A percentile compares a stretch with the other conserved stretches of the same genome.
These are phyloP conservation scores for Andricus quercusramuli DNA, from an alignment of 2,888 invertebrate genomes.

Conservation along the genomic window DNA sequence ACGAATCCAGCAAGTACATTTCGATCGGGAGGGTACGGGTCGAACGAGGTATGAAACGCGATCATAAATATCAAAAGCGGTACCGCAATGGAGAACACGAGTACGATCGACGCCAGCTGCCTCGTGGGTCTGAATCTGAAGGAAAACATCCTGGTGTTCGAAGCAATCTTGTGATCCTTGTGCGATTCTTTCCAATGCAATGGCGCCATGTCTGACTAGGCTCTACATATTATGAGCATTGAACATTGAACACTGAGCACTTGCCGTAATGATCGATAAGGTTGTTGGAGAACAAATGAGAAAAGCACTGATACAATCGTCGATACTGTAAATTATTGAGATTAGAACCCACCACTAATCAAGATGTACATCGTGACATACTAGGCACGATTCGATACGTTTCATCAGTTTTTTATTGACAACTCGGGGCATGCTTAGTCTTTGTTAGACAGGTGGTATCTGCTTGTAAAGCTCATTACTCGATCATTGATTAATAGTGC, in stretches of 20 bases:
- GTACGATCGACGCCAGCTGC: slow-evolving; percentile 43
- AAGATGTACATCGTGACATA: neutral
- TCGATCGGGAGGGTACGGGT: slow-evolving; percentile 38
- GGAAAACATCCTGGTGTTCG: slow-evolving; percentile 48
- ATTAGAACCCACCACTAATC: slow-evolving; percentile 43
- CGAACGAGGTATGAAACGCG: slow-evolving; percentile 31
- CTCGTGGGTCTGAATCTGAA: slow-evolving; percentile 41
- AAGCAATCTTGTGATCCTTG: slow-evolving; percentile 45
- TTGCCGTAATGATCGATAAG: slow-evolving; percentile 50
- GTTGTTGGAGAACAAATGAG: slow-evolving; percentile 50
- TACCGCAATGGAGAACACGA: slow-evolving; percentile 17
- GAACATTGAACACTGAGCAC: slow-evolving; percentile 3
- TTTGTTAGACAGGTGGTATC: neutral
- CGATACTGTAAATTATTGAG: slow-evolving; percentile 48
- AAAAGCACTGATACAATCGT: slow-evolving; percentile 43
- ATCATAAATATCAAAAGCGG: slow-evolving; percentile 46
- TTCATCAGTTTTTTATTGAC: slow-evolving; percentile 1
- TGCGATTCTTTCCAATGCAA: slow-evolving; percentile 51
- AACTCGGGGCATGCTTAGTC: neutral
- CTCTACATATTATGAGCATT: slow-evolving; percentile 12
- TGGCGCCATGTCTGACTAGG: slow-evolving; percentile 45
- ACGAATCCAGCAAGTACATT: slow-evolving; percentile 40
- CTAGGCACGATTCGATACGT: neutral
- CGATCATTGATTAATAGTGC: slow-evolving; percentile 4
- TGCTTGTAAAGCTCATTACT: neutral